phyloP scores from a whole-genome alignment of 2,113 vertebrate genomes.

The Xenopus tropicalis region UCB_Xtro_10.0 CM004452.2:45702001-45702500 shows the following conservation, averaged over 20 bases:
- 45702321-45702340: no score
- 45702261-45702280: constrained; percentile 89
- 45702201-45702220: constrained; percentile 92
- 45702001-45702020: no score
- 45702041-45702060: no score
- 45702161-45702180: constrained; percentile 80
- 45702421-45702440: constrained; percentile 97
- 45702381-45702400: no score
- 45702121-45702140: constrained; percentile 89
- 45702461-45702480: constrained; percentile 95
- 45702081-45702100: constrained; percentile 93
- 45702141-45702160: constrained; percentile 92
- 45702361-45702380: no score
- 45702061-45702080: constrained; percentile 58
- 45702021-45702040: no score
- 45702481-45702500: constrained; percentile 95
- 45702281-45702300: no score
- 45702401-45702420: constrained; percentile 90
- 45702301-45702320: not conserved
- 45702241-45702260: constrained; percentile 95
- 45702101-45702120: constrained; percentile 86
- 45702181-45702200: constrained; percentile 95
- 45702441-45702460: constrained; percentile 96
- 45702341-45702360: no score
- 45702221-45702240: constrained; percentile 86